These are phyloP conservation scores for Cyrtodaria siliqua DNA, from an alignment of 2,888 invertebrate genomes.

Conservation along the genomic window DNA sequence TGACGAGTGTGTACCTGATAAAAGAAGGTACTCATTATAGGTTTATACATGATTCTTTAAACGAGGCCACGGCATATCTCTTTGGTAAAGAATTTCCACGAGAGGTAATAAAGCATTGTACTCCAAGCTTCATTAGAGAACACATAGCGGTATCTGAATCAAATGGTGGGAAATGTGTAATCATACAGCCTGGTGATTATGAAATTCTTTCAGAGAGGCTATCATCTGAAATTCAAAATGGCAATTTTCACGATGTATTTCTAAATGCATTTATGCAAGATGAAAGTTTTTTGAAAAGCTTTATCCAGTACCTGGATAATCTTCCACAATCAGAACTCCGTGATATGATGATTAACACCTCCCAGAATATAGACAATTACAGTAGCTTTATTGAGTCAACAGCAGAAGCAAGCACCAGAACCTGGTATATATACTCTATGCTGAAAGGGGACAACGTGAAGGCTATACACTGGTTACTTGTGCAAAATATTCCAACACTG, in stretches of 20 bases:
- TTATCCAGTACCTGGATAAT: no score
- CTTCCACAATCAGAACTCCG: no score
- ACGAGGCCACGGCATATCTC: neutral
- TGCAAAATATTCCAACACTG: no score
- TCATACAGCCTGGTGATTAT: neutral
- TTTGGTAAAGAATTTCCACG: conserved; percentile 1
- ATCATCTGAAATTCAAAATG: neutral
- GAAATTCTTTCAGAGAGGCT: neutral
- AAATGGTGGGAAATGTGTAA: neutral
- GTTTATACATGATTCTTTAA: conserved; percentile 9
- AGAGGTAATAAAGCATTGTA: neutral
- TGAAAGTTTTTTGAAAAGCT: neutral
- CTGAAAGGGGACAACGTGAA: no score
- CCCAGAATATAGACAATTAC: no score
- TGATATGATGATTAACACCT: no score
- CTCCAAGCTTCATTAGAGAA: no score
- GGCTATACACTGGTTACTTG: no score
- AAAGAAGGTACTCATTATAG: neutral
- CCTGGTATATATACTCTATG: no score
- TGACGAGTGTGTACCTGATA: conserved; percentile 2
- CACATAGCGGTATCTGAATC: no score
- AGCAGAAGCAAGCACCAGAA: no score
- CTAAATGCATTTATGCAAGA: neutral
- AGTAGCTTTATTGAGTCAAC: no score
- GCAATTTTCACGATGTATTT: conserved; percentile 1